A percentile compares a stretch with the other conserved stretches of the same genome.
Evolutionary conservation across 2,888 invertebrate genomes (phyloP).

Genomic region (Acrobasis consociella): DNA sequence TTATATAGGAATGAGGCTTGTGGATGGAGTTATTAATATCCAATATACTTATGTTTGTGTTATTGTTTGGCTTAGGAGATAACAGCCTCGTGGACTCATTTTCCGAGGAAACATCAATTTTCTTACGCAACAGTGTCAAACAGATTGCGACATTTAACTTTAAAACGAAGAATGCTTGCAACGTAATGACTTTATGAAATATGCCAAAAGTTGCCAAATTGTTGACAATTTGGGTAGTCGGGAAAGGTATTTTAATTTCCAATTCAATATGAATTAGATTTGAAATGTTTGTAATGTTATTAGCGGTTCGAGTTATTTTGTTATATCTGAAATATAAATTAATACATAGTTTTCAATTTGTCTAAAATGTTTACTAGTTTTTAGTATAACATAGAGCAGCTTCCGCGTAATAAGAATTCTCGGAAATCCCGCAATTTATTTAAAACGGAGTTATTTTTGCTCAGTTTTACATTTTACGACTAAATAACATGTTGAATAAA

Average conservation of each 20-base stretch:
- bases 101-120: constrained; percentile 5
- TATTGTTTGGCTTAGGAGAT: not conserved
- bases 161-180: constrained; percentile 10
- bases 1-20: not conserved
- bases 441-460: too few species aligned
- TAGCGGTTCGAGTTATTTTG: not conserved
- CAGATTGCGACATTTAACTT: constrained; percentile 11
- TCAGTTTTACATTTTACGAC: too few species aligned
- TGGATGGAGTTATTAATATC: constrained; percentile 2
- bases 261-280: constrained; percentile 18
- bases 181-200: constrained; percentile 20
- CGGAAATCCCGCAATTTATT: too few species aligned
- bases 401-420: too few species aligned
- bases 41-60: not conserved
- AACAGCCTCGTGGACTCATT: constrained; percentile 2
- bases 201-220: constrained; percentile 16
- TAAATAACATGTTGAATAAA: too few species aligned
- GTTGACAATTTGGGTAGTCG: constrained; percentile 8
- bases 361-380: not conserved
- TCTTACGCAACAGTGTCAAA: not conserved
- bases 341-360: not conserved
- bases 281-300: constrained; percentile 1
- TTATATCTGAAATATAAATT: not conserved
- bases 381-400: not conserved
- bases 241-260: constrained; percentile 1